A percentile compares a stretch with the other conserved stretches of the same genome.
These are phyloP conservation scores for Potamarius usumacintae DNA, from an alignment of 2,113 vertebrate species.

Conservation along the genomic window DNA sequence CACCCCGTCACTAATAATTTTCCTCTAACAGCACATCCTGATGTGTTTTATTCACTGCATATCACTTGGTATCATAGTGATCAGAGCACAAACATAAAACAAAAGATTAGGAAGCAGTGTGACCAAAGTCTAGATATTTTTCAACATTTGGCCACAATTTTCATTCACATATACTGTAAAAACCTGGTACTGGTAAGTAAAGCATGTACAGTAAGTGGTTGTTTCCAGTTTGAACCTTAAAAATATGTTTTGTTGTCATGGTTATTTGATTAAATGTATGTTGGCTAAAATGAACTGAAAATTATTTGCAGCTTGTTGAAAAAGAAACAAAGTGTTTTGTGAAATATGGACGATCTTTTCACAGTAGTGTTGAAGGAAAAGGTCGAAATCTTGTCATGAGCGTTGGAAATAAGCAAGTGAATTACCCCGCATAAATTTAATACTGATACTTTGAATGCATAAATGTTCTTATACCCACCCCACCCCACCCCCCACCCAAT, in stretches of 20 bases:
- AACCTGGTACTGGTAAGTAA: background rate
- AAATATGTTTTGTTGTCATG: background rate
- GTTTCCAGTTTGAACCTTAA: background rate
- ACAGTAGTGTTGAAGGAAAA: background rate
- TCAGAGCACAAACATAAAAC: background rate
- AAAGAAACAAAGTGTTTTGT: background rate
- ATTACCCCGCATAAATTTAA: background rate
- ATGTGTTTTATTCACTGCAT: background rate
- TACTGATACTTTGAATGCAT: background rate
- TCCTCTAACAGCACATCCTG: background rate
- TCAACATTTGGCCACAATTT: background rate
- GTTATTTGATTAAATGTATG: background rate
- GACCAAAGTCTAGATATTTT: background rate
- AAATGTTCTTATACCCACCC: background rate
- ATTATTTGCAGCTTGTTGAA: background rate
- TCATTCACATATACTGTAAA: background rate
- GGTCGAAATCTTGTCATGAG: background rate
- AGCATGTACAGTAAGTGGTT: background rate
- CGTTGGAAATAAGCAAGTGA: background rate
- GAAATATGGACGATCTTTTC: background rate
- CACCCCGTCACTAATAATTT: background rate
- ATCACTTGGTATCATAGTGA: background rate
- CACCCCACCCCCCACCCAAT: background rate
- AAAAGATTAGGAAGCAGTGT: background rate
- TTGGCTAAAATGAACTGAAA: background rate